These are phyloP conservation scores for Clitarchus hookeri DNA, from an alignment of 2,888 invertebrate genomes.

Conservation along the genomic window DNA sequence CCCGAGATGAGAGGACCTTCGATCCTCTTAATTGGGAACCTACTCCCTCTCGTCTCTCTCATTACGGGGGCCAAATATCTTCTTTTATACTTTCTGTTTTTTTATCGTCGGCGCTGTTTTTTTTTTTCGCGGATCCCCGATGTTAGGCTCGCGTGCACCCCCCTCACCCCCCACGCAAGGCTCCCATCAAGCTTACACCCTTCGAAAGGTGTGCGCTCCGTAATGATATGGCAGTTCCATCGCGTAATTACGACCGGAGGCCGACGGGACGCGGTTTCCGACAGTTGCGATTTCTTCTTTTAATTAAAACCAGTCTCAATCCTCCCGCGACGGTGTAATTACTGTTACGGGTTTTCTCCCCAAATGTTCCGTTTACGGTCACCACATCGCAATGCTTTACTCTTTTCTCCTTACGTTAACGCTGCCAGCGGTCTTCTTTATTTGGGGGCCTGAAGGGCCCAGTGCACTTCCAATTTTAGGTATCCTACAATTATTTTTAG, in stretches of 20 bases:
- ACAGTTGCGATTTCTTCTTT: neutral
- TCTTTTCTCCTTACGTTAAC: no score
- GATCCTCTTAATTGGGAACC: constrained; percentile 14
- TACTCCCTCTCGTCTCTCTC: neutral
- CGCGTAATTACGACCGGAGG: neutral
- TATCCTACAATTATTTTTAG: no score
- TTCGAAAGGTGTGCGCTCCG: neutral
- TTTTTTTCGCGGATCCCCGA: neutral
- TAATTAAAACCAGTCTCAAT: neutral
- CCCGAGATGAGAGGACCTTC: neutral
- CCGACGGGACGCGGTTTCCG: neutral
- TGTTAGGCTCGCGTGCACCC: neutral
- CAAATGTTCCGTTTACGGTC: neutral
- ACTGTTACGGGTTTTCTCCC: neutral
- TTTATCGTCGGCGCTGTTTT: neutral
- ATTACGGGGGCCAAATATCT: neutral
- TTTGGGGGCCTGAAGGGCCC: no score
- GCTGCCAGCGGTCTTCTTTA: no score
- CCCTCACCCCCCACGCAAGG: neutral
- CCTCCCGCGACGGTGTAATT: neutral
- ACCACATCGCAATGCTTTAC: neutral
- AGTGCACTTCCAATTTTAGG: no score
- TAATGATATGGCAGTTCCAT: constrained; percentile 1
- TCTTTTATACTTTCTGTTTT: neutral
- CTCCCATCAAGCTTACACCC: neutral